Conservation (phyloP, 2,888 invertebrate genomes). For the Lysandra bellargus region DNA sequence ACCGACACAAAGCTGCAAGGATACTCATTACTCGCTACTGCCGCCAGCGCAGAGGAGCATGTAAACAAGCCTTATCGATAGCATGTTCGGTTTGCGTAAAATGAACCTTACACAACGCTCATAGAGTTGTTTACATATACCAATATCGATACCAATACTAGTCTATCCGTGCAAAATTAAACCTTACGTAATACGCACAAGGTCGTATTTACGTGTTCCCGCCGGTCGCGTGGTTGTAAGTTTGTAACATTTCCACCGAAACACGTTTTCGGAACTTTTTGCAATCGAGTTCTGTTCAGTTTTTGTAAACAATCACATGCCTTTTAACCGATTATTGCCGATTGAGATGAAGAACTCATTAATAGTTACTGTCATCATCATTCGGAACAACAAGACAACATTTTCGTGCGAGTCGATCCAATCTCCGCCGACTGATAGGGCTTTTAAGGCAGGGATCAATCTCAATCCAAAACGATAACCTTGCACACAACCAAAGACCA, state of each 20-base stretch:
- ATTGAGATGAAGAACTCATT: neutral
- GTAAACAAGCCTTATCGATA: neutral
- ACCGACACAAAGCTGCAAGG: neutral
- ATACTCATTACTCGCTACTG: neutral
- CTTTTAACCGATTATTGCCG: neutral
- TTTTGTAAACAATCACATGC: constrained; percentile 11
- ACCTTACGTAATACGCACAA: neutral
- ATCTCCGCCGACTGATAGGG: too few relatives aligned
- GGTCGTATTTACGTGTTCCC: neutral
- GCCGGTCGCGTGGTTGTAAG: neutral
- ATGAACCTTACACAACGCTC: neutral
- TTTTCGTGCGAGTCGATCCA: too few relatives aligned
- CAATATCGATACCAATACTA: neutral
- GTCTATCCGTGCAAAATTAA: neutral
- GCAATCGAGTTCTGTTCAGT: neutral
- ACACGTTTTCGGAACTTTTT: constrained; percentile 11
- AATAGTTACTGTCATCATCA: neutral
- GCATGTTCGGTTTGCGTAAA: neutral
- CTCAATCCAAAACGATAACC: too few relatives aligned
- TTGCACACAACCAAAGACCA: too few relatives aligned
- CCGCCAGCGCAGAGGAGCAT: neutral
- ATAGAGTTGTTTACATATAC: neutral
- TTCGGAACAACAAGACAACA: neutral
- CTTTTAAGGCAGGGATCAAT: too few relatives aligned
- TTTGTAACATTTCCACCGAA: neutral